A percentile compares a stretch with the other conserved stretches of the same genome.
Conservation (phyloP, 1,140 invertebrate genomes). For the Elymnias hypermnestra region DNA sequence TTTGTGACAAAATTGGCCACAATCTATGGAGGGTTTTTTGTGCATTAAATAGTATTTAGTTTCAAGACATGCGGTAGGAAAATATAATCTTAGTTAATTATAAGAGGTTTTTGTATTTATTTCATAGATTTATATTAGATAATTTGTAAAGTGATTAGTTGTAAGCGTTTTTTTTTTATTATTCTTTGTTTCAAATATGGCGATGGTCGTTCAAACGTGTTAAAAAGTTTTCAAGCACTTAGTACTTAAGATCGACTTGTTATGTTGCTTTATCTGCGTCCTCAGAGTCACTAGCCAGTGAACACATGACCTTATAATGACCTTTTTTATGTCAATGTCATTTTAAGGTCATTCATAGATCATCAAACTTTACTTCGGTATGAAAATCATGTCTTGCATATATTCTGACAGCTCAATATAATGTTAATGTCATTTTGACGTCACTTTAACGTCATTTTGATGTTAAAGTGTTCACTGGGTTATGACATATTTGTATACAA, state of each 20-base stretch:
- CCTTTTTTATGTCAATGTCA: too few relatives aligned
- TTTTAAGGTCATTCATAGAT: too few relatives aligned
- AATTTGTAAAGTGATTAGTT: slow-evolving; percentile 71
- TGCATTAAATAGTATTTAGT: slow-evolving; percentile 69
- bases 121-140: slow-evolving; percentile 74
- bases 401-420: too few relatives aligned
- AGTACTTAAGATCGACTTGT: slow-evolving; percentile 67
- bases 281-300: slow-evolving; percentile 14
- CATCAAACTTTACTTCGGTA: too few relatives aligned
- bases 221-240: slow-evolving; percentile 51
- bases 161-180: slow-evolving; percentile 60
- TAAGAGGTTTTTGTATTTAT: slow-evolving; percentile 76
- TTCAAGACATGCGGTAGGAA: slow-evolving; percentile 68
- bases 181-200: slow-evolving; percentile 52
- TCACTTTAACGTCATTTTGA: too few relatives aligned
- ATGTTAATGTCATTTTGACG: not conserved
- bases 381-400: too few relatives aligned
- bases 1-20: slow-evolving; percentile 7
- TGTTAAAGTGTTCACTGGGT: too few relatives aligned
- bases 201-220: slow-evolving; percentile 63
- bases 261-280: slow-evolving; percentile 38
- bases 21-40: slow-evolving; percentile 34
- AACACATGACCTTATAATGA: too few relatives aligned
- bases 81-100: slow-evolving; percentile 70
- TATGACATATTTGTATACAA: too few relatives aligned